Conservation (phyloP, 2,888 invertebrate species). For the Trissoscelio sp. region DNA sequence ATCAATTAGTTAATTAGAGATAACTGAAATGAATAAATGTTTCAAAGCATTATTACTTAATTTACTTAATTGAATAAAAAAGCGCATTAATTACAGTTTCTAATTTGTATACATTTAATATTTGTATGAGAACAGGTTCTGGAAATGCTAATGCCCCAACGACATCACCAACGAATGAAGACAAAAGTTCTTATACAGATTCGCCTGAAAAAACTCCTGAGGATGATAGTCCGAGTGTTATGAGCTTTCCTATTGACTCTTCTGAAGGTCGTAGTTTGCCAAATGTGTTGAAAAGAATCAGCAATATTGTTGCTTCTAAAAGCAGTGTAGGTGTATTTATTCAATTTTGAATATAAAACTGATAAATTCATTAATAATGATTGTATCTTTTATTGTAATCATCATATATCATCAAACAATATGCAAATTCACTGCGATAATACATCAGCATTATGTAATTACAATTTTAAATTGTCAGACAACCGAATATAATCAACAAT, state of each 20-base stretch:
- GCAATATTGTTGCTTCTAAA: slow-evolving; percentile 92
- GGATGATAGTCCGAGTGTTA: slow-evolving; percentile 76
- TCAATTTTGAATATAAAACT: not conserved
- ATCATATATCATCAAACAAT: not conserved
- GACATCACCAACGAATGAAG: slow-evolving; percentile 76
- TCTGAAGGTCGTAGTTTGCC: slow-evolving; percentile 91
- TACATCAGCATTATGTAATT: not conserved
- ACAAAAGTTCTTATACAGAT: slow-evolving; percentile 78
- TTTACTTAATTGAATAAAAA: no score
- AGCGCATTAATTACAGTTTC: no score
- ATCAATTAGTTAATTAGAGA: no score
- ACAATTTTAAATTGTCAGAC: not conserved
- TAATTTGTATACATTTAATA: no score
- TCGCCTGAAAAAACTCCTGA: slow-evolving; percentile 78
- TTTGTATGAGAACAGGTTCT: no score
- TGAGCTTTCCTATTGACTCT: slow-evolving; percentile 84
- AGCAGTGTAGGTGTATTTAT: slow-evolving; percentile 87
- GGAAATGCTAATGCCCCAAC: slow-evolving; percentile 69
- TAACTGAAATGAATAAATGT: no score
- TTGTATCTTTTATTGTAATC: no score
- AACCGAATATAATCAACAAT: not conserved
- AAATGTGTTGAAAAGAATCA: slow-evolving; percentile 93
- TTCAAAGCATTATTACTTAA: no score
- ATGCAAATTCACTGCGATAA: not conserved
- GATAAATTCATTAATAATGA: not conserved